phyloP scores from a whole-genome alignment of 2,888 invertebrate genomes.

The Miltochrista miniata region DNA sequence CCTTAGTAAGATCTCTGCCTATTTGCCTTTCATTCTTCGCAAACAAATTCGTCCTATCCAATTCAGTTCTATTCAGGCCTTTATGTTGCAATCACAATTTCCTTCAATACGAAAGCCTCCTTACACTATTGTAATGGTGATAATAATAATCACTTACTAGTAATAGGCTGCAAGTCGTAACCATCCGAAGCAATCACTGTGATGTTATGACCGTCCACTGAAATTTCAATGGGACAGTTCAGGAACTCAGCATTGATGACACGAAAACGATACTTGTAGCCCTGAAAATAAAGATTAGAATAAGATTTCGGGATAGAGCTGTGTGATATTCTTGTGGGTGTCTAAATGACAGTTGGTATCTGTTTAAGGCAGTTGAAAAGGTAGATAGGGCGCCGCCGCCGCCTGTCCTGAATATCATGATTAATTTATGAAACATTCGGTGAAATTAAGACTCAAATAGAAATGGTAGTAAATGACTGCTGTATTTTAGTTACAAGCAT shows the following conservation, averaged over 20 bases:
- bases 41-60: background rate
- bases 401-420: too few relatives aligned
- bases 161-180: slow-evolving; percentile 88
- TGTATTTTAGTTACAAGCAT: too few relatives aligned
- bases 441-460: background rate
- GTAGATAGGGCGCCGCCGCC: background rate
- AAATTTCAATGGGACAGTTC: slow-evolving; percentile 93
- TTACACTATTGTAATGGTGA: background rate
- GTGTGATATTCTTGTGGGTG: slow-evolving; percentile 4
- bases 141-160: slow-evolving; percentile 79
- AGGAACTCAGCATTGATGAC: slow-evolving; percentile 93
- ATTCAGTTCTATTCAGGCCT: too few relatives aligned
- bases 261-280: slow-evolving; percentile 90
- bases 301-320: slow-evolving; percentile 7
- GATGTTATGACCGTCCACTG: slow-evolving; percentile 92
- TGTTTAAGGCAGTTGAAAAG: background rate
- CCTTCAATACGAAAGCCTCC: background rate
- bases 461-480: too few relatives aligned
- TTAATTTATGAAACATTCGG: background rate
- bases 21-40: background rate
- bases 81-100: background rate
- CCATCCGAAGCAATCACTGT: slow-evolving; percentile 92
- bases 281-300: slow-evolving; percentile 69
- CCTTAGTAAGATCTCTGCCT: background rate
- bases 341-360: slow-evolving; percentile 4